Percentiles rank a stretch among this genome's conserved stretches.
Evolutionary conservation across 2,888 invertebrate genomes (phyloP).

Genomic region (Pristionchus japonicus): DNA sequence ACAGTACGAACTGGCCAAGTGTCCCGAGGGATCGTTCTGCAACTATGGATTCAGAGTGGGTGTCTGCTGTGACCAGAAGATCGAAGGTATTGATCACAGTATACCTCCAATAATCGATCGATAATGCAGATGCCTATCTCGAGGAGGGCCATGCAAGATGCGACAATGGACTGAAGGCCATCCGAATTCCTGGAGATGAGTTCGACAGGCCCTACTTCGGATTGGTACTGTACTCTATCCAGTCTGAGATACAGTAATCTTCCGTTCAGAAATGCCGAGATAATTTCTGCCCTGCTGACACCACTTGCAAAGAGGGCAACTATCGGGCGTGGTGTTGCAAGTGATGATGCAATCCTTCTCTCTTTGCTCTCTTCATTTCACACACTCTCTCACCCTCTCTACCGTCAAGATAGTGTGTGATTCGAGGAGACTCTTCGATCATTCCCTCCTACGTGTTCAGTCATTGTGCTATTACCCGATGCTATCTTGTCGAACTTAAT

Average conservation of each 20-base stretch:
- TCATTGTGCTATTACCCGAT: slow-evolving; percentile 33
- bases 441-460: neutral
- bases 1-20: neutral
- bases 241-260: neutral
- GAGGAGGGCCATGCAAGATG: neutral
- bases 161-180: slow-evolving; percentile 3
- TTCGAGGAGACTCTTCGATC: neutral
- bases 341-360: slow-evolving; percentile 22
- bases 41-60: slow-evolving; percentile 39
- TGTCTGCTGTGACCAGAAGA: slow-evolving; percentile 45
- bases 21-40: slow-evolving; percentile 41
- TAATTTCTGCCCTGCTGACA: slow-evolving; percentile 53
- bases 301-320: slow-evolving; percentile 52
- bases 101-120: neutral
- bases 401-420: neutral
- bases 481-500: neutral
- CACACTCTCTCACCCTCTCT: neutral
- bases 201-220: slow-evolving; percentile 39
- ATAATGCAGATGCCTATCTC: slow-evolving; percentile 30
- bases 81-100: slow-evolving; percentile 22
- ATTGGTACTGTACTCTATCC: slow-evolving; percentile 31
- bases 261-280: slow-evolving; percentile 51
- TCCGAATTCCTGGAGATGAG: neutral
- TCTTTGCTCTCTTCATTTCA: neutral
- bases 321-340: slow-evolving; percentile 57